These are phyloP conservation scores for Brachypodius melanocephalos DNA, from an alignment of 2,113 vertebrate genomes.

Conservation along the genomic window DNA sequence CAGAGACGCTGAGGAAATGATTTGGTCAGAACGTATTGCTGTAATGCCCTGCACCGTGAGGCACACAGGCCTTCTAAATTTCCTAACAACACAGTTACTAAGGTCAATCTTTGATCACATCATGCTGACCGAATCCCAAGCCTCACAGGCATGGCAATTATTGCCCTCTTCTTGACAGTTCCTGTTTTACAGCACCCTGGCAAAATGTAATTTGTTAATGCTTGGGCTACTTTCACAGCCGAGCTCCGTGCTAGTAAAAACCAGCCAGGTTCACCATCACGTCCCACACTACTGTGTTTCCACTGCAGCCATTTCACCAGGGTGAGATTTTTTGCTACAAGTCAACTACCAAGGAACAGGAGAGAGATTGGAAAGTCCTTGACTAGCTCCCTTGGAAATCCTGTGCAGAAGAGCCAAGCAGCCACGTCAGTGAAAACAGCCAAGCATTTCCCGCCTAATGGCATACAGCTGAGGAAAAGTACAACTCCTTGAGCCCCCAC, in stretches of 20 bases:
- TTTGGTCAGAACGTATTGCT: neutral
- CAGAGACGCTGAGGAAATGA: neutral
- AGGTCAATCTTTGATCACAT: neutral
- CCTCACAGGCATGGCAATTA: neutral
- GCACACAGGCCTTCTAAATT: neutral
- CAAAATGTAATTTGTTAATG: neutral
- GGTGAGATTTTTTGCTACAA: neutral
- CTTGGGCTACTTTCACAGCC: neutral
- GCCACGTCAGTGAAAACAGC: neutral
- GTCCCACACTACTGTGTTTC: neutral
- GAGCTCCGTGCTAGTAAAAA: neutral
- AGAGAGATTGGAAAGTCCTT: neutral
- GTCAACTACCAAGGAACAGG: neutral
- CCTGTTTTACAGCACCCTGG: neutral
- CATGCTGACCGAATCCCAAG: neutral
- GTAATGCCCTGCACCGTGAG: accelerated
- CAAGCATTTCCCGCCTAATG: neutral
- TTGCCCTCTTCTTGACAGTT: neutral
- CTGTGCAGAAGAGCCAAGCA: neutral
- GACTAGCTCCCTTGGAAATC: neutral
- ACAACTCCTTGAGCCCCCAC: neutral
- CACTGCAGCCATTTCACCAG: neutral
- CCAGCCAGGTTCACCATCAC: neutral
- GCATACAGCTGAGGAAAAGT: neutral
- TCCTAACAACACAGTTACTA: neutral